Base-by-base conservation (phyloP, 2,888 invertebrate genomes). In the Pocota personata region DNA sequence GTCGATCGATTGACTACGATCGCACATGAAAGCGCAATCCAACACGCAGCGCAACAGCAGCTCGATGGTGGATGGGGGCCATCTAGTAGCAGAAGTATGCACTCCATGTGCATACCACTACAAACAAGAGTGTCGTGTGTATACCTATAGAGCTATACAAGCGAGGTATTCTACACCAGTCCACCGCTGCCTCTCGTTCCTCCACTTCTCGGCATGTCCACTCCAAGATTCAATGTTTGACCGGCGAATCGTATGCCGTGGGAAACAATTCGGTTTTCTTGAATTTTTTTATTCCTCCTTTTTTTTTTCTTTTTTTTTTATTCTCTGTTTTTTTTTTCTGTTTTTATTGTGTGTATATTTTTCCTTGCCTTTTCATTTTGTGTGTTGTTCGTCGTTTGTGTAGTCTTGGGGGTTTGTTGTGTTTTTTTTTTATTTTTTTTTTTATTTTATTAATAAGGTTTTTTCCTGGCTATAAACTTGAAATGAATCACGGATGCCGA, bases 331-430 rank as follows among this genome's bases (percentile, higher is more conserved):
- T 88, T 94, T 88, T 57, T 55, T 64, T 78, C 52, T 87, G 78
- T 75, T 87, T 80, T 84, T 79, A 87, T 87, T 95, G 97, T 97
- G 96, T 96, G 93, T 94, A 94, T 93, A 94, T 96, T 91, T 96
- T 96, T 83, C 83, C 83, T 90, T 98, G 98, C 93, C 96, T 97
- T 91, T 98, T 98, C 94, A 97, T 98, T 93, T 95, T 98, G 92
- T 95, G 96, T 77, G 86, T 76, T 82, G 73, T 71, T 72, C 71
- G 75, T 64, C 72, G 75, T 82, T 77, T 76, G 76, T 80, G 75
- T 69, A 69, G 79, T 69, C 75, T 84, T 82, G 82, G 84, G 62
- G 71, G 86, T 79, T 82, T 80, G 72, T 73, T 75, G 24, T 82
- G 19, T 60, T 62, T 55, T 82, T 87, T 88, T 76, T 83, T 82